phyloP scores from a whole-genome alignment of 2,113 vertebrate species.

The Lonchura striata region DNA sequence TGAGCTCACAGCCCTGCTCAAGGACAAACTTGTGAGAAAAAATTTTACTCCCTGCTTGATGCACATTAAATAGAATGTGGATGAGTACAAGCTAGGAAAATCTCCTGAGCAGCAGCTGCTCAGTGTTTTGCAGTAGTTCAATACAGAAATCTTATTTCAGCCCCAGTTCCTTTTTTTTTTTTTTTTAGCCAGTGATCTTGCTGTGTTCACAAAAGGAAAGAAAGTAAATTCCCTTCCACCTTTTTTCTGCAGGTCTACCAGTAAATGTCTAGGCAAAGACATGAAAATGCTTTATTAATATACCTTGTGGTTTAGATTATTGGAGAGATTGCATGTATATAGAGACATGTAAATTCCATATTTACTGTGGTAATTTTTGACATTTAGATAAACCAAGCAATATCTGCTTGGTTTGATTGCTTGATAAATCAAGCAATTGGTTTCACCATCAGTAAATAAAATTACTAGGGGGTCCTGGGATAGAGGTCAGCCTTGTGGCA shows the following conservation, averaged over 20 bases:
- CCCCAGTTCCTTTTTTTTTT: not conserved
- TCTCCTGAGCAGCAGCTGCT: not conserved
- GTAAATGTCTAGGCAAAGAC: not conserved
- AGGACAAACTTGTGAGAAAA: not conserved
- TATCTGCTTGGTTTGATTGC: not conserved
- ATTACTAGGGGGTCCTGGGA: not conserved
- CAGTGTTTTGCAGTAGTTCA: not conserved
- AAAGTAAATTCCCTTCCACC: not conserved
- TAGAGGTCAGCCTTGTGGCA: not conserved
- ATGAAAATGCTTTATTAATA: not conserved
- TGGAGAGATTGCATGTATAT: not conserved
- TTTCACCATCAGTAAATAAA: not conserved
- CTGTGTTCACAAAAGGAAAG: not conserved
- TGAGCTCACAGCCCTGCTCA: not conserved
- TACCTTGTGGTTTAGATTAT: not conserved
- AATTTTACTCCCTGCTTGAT: not conserved
- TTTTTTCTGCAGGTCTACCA: not conserved
- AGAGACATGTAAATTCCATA: not conserved
- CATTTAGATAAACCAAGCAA: not conserved
- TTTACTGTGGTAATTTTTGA: not conserved
- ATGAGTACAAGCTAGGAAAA: not conserved
- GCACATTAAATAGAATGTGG: not conserved
- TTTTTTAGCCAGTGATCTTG: not conserved
- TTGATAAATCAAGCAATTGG: not conserved
- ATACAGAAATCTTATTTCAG: not conserved